Base-by-base conservation (phyloP, 2,888 invertebrate genomes). In the Cephonodes hylas region DNA sequence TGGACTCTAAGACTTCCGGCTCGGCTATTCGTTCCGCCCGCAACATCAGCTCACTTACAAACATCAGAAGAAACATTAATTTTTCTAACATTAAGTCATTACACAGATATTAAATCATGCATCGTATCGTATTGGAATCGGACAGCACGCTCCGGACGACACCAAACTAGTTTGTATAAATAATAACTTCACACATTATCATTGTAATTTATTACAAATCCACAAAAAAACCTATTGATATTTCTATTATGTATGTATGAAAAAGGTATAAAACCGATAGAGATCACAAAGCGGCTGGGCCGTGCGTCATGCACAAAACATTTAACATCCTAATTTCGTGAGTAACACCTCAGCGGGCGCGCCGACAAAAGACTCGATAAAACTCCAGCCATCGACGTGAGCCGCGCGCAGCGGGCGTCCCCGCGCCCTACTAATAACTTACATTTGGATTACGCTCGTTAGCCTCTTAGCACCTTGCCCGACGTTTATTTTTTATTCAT, bases 401-500 rank as follows among this genome's bases (percentile, higher is more conserved):
- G 66, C 38, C 60, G 10, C 15, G n/a, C 6, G 70, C 91, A 88
- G 89, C 89, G 76, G 87, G 90, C 76, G 84, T 79, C 79, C 82
- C 68, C 69, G 69, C 79, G 76, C 70, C 76, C 84, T 80, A 80
- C 89, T 89, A 89, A 90, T 90, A 91, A 89, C 88, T 91, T 91
- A 91, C 89, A 88, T 85, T 85, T 81, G 86, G 90, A 91, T 91
- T 91, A 91, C 85, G 84, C 91, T 91, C 91, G 90, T 91, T 91
- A 91, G 88, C 82, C 88, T 89, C 90, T 91, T 91, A 88, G 89
- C 91, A 90, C 91, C 91, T 91, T 90, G 80, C 75, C 80, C 80
- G 82, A 85, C 86, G 81, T 86, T 89, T 86, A 84, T 84, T 87
- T 89, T 87, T 89, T 89, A 86, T 88, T 86, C 87, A 88, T 86